phyloP scores from a whole-genome alignment of 1,140 invertebrate species.

The Drosophila lacertosa region DNA sequence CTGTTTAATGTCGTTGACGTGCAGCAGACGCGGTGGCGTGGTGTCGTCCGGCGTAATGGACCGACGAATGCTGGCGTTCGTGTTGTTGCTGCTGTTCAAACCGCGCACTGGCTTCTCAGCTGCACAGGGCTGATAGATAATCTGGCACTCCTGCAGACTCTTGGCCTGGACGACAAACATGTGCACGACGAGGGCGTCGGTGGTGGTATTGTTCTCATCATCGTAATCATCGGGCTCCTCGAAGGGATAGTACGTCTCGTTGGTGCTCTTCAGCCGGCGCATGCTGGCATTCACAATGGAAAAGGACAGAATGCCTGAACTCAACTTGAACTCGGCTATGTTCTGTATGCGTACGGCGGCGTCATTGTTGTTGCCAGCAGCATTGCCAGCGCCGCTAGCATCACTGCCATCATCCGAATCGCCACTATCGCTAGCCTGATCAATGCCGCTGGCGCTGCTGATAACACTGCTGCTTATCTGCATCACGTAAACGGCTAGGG shows the following conservation, averaged over 20 bases:
- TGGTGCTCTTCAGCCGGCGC: conserved; percentile 84
- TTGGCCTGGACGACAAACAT: conserved; percentile 95
- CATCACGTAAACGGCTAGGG: conserved; percentile 91
- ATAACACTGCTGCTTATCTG: conserved; percentile 86
- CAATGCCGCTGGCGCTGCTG: neutral
- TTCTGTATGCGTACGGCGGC: conserved; percentile 84
- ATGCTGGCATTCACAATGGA: conserved; percentile 91
- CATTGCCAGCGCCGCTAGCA: neutral
- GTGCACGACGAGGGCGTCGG: conserved; percentile 86
- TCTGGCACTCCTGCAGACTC: conserved; percentile 93
- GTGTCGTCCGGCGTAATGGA: conserved; percentile 53
- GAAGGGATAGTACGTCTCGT: conserved; percentile 82
- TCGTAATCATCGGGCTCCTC: conserved; percentile 84
- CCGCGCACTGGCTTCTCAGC: conserved; percentile 62
- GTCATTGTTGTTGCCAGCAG: conserved; percentile 14
- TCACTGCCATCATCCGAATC: conserved; percentile 37
- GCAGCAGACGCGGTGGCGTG: conserved; percentile 22
- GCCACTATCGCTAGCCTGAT: conserved; percentile 38
- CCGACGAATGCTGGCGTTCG: conserved; percentile 45
- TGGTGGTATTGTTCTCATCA: conserved; percentile 76
- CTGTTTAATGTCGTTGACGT: conserved; percentile 48
- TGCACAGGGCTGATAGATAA: conserved; percentile 88
- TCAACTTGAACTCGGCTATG: conserved; percentile 92
- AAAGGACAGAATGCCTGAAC: conserved; percentile 93
- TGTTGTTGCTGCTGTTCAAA: conserved; percentile 45